Base-by-base conservation (phyloP, 2,797 vertebrate species). In the Tolypeutes matacus region DNA sequence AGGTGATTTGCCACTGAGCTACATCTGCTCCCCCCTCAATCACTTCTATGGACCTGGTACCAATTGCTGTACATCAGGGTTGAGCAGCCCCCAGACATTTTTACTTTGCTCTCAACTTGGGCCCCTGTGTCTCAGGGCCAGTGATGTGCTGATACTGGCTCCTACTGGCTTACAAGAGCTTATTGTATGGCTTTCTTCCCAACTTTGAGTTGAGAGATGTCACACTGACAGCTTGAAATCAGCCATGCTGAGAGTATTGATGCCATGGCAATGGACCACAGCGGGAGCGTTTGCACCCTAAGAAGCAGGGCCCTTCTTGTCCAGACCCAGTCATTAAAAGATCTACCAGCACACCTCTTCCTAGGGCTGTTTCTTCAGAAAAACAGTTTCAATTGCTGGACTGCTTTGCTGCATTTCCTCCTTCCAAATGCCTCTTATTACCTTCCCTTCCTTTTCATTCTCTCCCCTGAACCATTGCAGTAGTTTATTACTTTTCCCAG, bases 301-400 rank as follows among this genome's bases (percentile, higher is more conserved):
- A 11, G 20, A n/a, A 46, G 5, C 15, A 58, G 64, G 51, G 60
- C 12, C 80, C 64, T 9, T 34, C 18, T 34, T 42, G 4, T n/a
- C 0, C 34, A 42, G n/a, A 91, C 49, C 10, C 12, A 21, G 70
- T 69, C 31, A 31, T 39, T 36, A 21, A 65, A 56, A 62, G 34
- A 31, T 36, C 89, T n/a, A 31, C 13, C 23, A 87, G 56, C 11
- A 5, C 1, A 1, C 46, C 25, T 91, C 62, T 62, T 80, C 34
- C 80, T 39, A 46, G 42, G 62, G 49, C 58, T 93, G 21, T 64
- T 82, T 25, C 18, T 95, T 82, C 27, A 81, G 70, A 78, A 76
- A 39, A 89, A 49, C 31, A 27, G 27, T 34, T 27, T 25, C 11
- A 62, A 39, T 67, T 60, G 39, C 29, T 77, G 7, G 11, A 46